Base-by-base conservation (phyloP, 2,888 invertebrate genomes). In the Hirtodrosophila alboralis region DNA sequence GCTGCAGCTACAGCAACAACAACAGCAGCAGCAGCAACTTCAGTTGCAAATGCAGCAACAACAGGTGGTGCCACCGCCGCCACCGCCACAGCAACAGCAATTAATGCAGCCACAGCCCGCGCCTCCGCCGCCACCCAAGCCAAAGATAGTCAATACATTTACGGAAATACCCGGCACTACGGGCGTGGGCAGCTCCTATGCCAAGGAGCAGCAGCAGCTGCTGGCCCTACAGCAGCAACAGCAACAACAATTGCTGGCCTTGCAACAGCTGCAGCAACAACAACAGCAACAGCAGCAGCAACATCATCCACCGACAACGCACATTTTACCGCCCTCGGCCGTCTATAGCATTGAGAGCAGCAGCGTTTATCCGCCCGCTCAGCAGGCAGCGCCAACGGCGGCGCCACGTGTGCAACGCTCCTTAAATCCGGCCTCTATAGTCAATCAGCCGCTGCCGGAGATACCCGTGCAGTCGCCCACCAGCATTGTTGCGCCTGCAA, bases 361-460 rank as follows among this genome's bases (percentile, higher is more conserved):
- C 57, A 44, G 62, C 43, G 81, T 64, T 13, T 72, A 72, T 31
- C 71, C 71, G 61, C 45, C 73, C 49, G 4, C 72, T 33, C n/a
- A 68, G 12, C 71, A 60, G 8, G 13, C 67, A 51, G 61, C 76
- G 70, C 71, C 83, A 10, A 60, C 74, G 9, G 61, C 84, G 52
- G 68, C 81, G 14, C 77, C 77, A 21, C 75, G 81, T 16, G 62
- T 84, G 30, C 80, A 77, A 47, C 76, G 88, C 16, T 86, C 88
- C 3, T 51, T 88, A 1, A 88, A 88, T 66, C 88, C 88, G 26
- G 86, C 84, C 45, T 91, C 91, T n/a, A 91, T 91, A 60, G 87
- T 91, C 8, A 91, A 90, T 69, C 91, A 91, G 64, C 91, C 91
- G 40, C 72, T 91, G 65, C 91, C 91, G 7, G 91, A 91, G 43